A percentile compares a stretch with the other conserved stretches of the same genome.
Evolutionary conservation across 37 sponge, comb jelly and placozoan species (phyloP).

Genomic region (Tethya wilhelma): DNA sequence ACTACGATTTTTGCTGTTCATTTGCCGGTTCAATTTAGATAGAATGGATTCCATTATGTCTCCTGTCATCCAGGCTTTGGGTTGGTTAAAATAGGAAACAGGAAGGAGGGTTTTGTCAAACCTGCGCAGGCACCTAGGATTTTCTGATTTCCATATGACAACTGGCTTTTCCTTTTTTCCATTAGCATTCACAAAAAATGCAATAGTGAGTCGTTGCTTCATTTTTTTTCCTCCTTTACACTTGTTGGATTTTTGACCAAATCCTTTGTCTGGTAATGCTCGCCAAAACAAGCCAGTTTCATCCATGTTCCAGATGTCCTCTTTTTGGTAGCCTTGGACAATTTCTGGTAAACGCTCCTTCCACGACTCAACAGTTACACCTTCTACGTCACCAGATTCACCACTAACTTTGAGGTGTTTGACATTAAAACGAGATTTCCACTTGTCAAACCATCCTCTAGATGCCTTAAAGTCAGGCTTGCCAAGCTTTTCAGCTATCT

Average conservation of each 20-base stretch:
- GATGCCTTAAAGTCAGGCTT: constrained; percentile 57
- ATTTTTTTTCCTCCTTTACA: constrained; percentile 74
- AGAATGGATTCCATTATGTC: constrained; percentile 53
- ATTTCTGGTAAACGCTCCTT: constrained; percentile 55
- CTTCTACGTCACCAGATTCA: constrained; percentile 57
- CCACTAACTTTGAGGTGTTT: constrained; percentile 64
- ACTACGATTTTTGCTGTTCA: constrained; percentile 17
- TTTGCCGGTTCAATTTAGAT: constrained; percentile 23
- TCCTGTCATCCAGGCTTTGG: constrained; percentile 72
- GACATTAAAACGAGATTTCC: constrained; percentile 65
- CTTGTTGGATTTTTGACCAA: constrained; percentile 51
- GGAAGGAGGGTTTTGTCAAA: constrained; percentile 58
- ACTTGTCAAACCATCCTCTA: constrained; percentile 64
- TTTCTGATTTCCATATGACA: constrained; percentile 77
- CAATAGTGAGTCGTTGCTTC: constrained; percentile 1
- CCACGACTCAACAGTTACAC: constrained; percentile 59
- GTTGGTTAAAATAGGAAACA: constrained; percentile 64
- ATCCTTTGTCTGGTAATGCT: constrained; percentile 57
- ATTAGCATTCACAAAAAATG: constrained; percentile 69
- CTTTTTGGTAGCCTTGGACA: constrained; percentile 21
- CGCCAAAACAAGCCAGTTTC: constrained; percentile 52
- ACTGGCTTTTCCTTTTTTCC: constrained; percentile 64
- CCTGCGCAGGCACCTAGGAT: constrained; percentile 62
- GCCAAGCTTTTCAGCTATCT: constrained; percentile 55
- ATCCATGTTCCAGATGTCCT: constrained; percentile 59